Evolutionary conservation across 2,113 vertebrate genomes (phyloP).

Genomic region (Cranoglanis bouderius): DNA sequence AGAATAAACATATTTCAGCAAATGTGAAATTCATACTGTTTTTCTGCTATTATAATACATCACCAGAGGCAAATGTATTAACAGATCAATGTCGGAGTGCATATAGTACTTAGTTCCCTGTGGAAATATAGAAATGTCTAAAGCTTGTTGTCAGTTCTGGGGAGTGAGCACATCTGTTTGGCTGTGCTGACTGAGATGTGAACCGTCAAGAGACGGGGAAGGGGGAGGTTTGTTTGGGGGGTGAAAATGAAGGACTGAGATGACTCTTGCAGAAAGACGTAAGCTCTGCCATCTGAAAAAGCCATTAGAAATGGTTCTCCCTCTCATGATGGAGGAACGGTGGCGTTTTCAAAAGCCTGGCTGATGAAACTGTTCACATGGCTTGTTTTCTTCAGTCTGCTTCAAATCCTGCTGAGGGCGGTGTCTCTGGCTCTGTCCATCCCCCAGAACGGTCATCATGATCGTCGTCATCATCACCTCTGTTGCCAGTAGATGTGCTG

Average conservation of each 20-base stretch:
- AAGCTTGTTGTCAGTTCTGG: slow-evolving; percentile 28
- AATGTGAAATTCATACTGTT: slow-evolving; percentile 27
- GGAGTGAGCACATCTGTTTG: slow-evolving; percentile 35
- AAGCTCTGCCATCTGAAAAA: slow-evolving; percentile 64
- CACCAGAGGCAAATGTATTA: slow-evolving; percentile 27
- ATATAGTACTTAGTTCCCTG: slow-evolving; percentile 7
- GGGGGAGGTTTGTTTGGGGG: background rate
- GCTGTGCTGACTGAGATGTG: slow-evolving; percentile 29
- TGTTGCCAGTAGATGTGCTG: slow-evolving; percentile 18
- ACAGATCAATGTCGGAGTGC: slow-evolving; percentile 21
- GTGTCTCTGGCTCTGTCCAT: slow-evolving; percentile 10
- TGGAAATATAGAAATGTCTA: slow-evolving; percentile 26
- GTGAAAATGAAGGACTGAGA: slow-evolving; percentile 29
- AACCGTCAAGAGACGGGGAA: slow-evolving; percentile 32
- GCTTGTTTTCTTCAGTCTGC: slow-evolving; percentile 57
- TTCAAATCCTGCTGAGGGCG: slow-evolving; percentile 43
- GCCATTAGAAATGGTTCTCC: slow-evolving; percentile 60
- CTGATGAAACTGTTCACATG: slow-evolving; percentile 63
- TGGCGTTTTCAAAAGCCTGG: slow-evolving; percentile 55
- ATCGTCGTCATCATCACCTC: slow-evolving; percentile 31
- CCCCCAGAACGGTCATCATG: slow-evolving; percentile 16
- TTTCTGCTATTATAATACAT: slow-evolving; percentile 4
- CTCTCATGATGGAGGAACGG: slow-evolving; percentile 48
- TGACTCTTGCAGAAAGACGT: slow-evolving; percentile 45
- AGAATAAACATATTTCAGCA: slow-evolving; percentile 5